Conservation (phyloP, 2,888 invertebrate species). For the Drosophila rubida region DNA sequence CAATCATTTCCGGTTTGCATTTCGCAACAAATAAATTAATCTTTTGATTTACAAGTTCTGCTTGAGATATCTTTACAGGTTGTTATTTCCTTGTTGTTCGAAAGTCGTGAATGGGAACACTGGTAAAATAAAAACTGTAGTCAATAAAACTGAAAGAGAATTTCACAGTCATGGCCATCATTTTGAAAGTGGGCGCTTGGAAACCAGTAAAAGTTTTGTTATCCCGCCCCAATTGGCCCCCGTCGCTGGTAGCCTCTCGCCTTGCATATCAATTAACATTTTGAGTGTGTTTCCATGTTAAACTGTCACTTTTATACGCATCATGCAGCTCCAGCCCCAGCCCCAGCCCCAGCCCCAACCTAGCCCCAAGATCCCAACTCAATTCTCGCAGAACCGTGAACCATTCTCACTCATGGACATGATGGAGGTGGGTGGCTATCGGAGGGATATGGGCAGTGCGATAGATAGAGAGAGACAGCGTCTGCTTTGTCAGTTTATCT, state of each 20-base stretch:
- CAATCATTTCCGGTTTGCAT: background rate
- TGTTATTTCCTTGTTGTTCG: conserved; percentile 3
- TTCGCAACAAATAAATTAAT: background rate
- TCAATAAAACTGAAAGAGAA: conserved; percentile 20
- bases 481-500: conserved; percentile 20
- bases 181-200: conserved; percentile 8
- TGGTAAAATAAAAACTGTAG: background rate
- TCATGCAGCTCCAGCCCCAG: conserved; percentile 50
- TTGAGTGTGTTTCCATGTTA: conserved; percentile 73
- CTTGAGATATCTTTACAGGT: background rate
- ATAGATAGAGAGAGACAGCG: background rate
- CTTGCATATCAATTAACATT: conserved; percentile 69
- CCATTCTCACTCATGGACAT: background rate
- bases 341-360: conserved; percentile 33
- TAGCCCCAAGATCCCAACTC: conserved; percentile 27
- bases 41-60: background rate
- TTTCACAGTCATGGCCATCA: conserved; percentile 30
- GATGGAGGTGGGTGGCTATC: background rate
- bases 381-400: conserved; percentile 21
- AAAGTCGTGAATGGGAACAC: conserved; percentile 5
- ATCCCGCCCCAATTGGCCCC: background rate
- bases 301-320: conserved; percentile 73
- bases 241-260: conserved; percentile 6
- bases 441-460: background rate
- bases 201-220: conserved; percentile 20